These are phyloP conservation scores for Heterodera schachtii DNA, from an alignment of 1,140 invertebrate genomes.

Conservation along the genomic window DNA sequence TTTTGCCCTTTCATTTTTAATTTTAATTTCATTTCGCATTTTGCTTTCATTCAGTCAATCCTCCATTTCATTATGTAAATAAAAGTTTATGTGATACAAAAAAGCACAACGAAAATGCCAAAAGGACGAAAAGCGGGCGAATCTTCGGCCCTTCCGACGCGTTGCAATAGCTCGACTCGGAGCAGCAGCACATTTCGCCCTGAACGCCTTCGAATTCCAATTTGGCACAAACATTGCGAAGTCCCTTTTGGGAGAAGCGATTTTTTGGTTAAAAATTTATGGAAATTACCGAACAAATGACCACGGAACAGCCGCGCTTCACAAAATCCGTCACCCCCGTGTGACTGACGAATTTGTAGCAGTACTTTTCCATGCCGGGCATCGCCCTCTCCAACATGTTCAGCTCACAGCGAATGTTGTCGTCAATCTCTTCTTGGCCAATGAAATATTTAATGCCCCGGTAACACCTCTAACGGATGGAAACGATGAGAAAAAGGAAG, in stretches of 20 bases:
- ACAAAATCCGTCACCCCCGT: conserved; percentile 24
- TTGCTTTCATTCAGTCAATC: too few relatives aligned
- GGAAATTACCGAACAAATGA: conserved; percentile 18
- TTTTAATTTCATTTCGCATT: too few relatives aligned
- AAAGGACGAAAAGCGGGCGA: neutral
- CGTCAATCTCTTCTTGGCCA: conserved; percentile 28
- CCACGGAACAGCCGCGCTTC: conserved; percentile 26
- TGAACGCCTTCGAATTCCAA: conserved; percentile 32
- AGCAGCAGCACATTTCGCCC: conserved; percentile 36
- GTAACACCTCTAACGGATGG: conserved; percentile 19
- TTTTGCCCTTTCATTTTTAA: too few relatives aligned
- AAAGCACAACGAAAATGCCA: neutral
- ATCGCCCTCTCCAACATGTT: conserved; percentile 20
- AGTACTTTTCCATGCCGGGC: conserved; percentile 27
- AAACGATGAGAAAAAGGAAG: neutral
- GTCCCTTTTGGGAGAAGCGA: conserved; percentile 21
- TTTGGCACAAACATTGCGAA: conserved; percentile 27
- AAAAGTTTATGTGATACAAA: neutral
- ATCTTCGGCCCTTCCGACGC: neutral
- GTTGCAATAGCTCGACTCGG: conserved; percentile 33
- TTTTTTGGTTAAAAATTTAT: neutral
- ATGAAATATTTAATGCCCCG: conserved; percentile 26
- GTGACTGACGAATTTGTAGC: conserved; percentile 29
- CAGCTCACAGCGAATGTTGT: conserved; percentile 13
- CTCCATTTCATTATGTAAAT: neutral